phyloP scores from a whole-genome alignment of 2,113 vertebrate genomes.

The human (Homo sapiens) region GRCh38 chr3:156543001-156543500 shows the following conservation, averaged over 20 bases:
- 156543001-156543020: conserved; percentile 63
- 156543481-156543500: conserved; percentile 13
- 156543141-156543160: not conserved
- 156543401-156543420: not conserved
- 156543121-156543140: conserved; percentile 31
- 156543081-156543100: conserved; percentile 53
- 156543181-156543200: not conserved
- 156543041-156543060: conserved; percentile 73
- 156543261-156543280: conserved; percentile 93
- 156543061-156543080: conserved; percentile 53
- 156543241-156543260: conserved; percentile 96
- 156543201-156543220: conserved; percentile 97
- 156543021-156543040: conserved; percentile 68
- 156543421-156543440: not conserved
- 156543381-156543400: not conserved
- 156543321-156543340: not conserved
- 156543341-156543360: not conserved
- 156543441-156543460: conserved; percentile 31
- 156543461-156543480: not conserved
- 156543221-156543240: conserved; percentile 96
- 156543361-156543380: not conserved
- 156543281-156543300: conserved; percentile 85
- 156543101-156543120: conserved; percentile 41
- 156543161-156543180: not conserved
- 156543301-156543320: not conserved